Evolutionary conservation across 2,113 vertebrate genomes (phyloP).

Genomic region (Bombycilla garrulus): DNA sequence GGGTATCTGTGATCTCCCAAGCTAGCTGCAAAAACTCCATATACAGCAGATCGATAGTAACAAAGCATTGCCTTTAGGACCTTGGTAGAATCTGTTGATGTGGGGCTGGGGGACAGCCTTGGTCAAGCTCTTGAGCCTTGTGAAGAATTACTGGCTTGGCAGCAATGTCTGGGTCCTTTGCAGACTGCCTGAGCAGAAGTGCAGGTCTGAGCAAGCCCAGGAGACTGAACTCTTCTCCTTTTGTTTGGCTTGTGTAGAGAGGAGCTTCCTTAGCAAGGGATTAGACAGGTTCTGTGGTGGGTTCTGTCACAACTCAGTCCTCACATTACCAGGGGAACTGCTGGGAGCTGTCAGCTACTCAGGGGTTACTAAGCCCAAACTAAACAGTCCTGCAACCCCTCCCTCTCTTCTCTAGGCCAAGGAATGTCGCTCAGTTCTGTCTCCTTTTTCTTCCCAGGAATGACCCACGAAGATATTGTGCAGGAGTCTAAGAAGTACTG

Average conservation of each 20-base stretch:
- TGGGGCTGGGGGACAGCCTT: neutral
- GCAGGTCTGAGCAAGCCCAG: neutral
- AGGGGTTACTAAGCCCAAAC: neutral
- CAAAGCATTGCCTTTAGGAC: neutral
- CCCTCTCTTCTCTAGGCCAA: neutral
- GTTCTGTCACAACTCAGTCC: neutral
- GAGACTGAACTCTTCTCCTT: neutral
- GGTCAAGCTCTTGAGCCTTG: neutral
- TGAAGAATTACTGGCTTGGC: neutral
- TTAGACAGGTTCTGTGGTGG: neutral
- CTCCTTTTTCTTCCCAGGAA: slow-evolving; percentile 71
- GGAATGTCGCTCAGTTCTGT: neutral
- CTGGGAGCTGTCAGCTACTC: neutral
- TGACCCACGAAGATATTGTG: slow-evolving; percentile 88
- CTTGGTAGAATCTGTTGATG: neutral
- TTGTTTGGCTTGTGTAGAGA: neutral
- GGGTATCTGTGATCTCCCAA: neutral
- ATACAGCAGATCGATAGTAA: neutral
- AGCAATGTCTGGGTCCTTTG: neutral
- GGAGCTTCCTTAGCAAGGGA: neutral
- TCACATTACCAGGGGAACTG: neutral
- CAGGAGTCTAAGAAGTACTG: slow-evolving; percentile 85
- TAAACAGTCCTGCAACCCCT: neutral
- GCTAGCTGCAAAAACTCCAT: neutral
- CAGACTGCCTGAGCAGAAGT: neutral